Percentiles rank a stretch among this genome's conserved stretches.
These are phyloP conservation scores for Corynorhinus townsendii DNA, from an alignment of 2,113 vertebrate genomes.

Conservation along the genomic window DNA sequence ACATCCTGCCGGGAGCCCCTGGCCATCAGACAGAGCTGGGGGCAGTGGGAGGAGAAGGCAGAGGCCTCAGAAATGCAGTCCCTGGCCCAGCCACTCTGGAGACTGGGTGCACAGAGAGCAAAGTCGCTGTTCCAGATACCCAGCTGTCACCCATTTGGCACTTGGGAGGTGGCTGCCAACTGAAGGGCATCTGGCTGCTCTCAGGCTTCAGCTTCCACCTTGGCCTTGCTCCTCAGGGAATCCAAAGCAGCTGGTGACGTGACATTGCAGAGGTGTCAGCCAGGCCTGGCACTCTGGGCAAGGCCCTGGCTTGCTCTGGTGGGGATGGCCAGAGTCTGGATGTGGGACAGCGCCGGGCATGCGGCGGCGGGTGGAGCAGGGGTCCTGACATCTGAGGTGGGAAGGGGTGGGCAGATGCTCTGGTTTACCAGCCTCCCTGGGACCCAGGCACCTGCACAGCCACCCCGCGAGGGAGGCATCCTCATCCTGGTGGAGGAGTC, in stretches of 20 bases:
- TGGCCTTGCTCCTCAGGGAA: background rate
- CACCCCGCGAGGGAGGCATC: fast-evolving
- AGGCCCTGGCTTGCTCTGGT: no score
- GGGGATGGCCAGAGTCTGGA: background rate
- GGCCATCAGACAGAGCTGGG: no score
- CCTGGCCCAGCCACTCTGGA: no score
- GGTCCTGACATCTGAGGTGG: no score
- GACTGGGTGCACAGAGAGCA: background rate
- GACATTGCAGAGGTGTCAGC: background rate
- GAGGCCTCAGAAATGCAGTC: fast-evolving
- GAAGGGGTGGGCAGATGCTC: background rate
- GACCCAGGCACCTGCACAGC: fast-evolving
- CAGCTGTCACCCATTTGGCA: background rate
- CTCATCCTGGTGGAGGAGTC: fast-evolving
- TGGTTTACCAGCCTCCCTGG: background rate
- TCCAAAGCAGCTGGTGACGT: background rate
- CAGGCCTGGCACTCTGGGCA: background rate
- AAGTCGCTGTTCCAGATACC: background rate
- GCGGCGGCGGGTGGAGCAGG: fast-evolving
- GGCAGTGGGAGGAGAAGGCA: background rate
- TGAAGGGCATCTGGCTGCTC: background rate
- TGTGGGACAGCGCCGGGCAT: background rate
- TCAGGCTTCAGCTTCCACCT: background rate
- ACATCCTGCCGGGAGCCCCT: background rate
- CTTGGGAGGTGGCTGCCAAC: background rate